Percentiles rank a stretch among this genome's conserved stretches.
Evolutionary conservation across 2,797 vertebrate genomes (phyloP).

Genomic region (Peromyscus attwateri): DNA sequence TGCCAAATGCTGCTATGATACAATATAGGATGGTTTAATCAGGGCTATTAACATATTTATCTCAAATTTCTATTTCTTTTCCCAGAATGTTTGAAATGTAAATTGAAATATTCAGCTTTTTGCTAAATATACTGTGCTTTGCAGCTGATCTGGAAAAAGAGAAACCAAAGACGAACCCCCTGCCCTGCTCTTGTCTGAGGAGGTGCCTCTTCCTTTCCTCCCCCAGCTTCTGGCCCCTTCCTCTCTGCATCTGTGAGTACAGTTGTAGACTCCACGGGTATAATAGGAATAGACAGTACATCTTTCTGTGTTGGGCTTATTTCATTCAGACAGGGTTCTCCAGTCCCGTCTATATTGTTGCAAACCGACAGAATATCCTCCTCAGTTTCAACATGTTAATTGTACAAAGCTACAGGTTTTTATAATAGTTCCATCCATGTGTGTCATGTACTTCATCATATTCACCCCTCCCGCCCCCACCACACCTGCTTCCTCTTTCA

Average conservation of each 20-base stretch:
- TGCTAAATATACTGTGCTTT: background rate
- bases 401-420: background rate
- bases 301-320: background rate
- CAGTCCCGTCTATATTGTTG: background rate
- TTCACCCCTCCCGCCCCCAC: too few species aligned
- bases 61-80: background rate
- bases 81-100: constrained; percentile 28
- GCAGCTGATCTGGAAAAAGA: background rate
- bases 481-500: background rate
- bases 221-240: background rate
- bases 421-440: too few species aligned
- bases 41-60: background rate
- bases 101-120: background rate
- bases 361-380: background rate
- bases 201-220: too few species aligned
- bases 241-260: background rate
- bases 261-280: background rate
- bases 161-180: background rate
- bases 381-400: background rate
- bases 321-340: background rate
- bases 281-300: background rate
- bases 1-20: background rate
- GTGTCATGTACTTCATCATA: background rate
- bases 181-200: background rate
- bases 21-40: background rate